Evolutionary conservation across 2,797 vertebrate genomes (phyloP), one percentile per base, ranked within the genome.

Genomic region (Setipinna tenuifilis): DNA sequence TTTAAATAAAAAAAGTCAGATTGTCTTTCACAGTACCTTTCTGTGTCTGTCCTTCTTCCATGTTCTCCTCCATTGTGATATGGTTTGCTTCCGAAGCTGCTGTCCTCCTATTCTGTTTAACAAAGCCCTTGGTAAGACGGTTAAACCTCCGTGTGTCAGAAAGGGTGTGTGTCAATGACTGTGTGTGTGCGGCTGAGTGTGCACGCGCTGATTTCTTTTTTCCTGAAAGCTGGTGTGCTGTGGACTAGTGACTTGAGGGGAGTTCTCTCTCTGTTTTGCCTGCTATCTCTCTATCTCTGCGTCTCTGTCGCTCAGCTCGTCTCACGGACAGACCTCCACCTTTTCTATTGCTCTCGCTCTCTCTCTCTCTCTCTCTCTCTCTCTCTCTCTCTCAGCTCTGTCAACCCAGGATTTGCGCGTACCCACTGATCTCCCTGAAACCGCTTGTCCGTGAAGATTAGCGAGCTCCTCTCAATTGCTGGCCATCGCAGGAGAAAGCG

Each of bases 41-140:
- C 92, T 98, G 97, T 94, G 97, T 98, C 94, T 98, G 98, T 80
- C 97, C 97, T 91, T 99, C 98, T 95, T 99, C 98, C 98, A 98
- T 98, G 93, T 98, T 99, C 93, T 99, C 98, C 94, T 99, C 98
- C 98, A 99, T 99, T 91, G 95, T 92, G 82, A 90, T 86, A 85
- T 89, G 94, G 94, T 94, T 95, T 93, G 94, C 87, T 92, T 88
- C 91, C 86, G 93, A 93, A 94, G 90, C 94, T 90, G 54, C 82
- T 1, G 87, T 89, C 88, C 85, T 75, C 10, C 89, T 78, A 92
- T 91, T 87, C 90, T 82, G 83, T 90, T 92, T 90, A 91, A 93
- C 83, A 87, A 87, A 94, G 88, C 91, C 90, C 87, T 90, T 90
- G 87, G 91, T 91, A 89, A 83, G 89, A 90, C 85, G 88, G 59